Evolutionary conservation across 2,797 vertebrate genomes (phyloP), one percentile per base, ranked within the genome.

Genomic region (Sus cebifrons): DNA sequence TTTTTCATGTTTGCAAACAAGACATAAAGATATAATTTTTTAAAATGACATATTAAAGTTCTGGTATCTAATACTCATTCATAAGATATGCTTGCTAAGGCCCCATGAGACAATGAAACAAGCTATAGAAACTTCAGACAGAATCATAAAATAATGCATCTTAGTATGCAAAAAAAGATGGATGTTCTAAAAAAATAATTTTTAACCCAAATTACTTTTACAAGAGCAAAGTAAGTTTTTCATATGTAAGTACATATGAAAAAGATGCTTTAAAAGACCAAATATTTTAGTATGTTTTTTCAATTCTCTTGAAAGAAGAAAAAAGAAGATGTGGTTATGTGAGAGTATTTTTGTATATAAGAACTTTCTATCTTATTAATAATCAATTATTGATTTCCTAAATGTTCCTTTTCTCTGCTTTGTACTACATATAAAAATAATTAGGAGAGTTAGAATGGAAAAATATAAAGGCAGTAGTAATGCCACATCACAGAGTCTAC

Each of bases 171-270:
- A 82, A 83, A 58, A 88, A 90, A 94, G 89, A 96, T 82, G 25
- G 40, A 95, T 96, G 89, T 67, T 88, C 62, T 75, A 75, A 91
- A 96, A 87, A 58, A 74, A 58, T 6, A 83, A 96, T 96, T 94
- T 97, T 97, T 97, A 96, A 97, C 18, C 49, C 77, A 64, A 96
- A 97, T 95, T 96, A 86, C 71, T 90, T 95, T 97, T 83, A 85
- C 1, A 91, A 85, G 85, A 90, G 16, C 71, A 83, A 86, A 78
- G n/a, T 96, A 94, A 96, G 12, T 94, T 95, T 94, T 44, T 89
- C 32, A 54, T 86, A 68, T 4, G 2, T 49, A 58, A 90, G 2
- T 27, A 36, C 36, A 36, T 91, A 77, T 58, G 3, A 84, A 83
- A 95, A 86, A 17, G 18, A 78, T 73, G 60, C 52, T 56, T 6